Evolutionary conservation across 2,113 vertebrate species (phyloP).

Genomic region (Mastomys coucha): DNA sequence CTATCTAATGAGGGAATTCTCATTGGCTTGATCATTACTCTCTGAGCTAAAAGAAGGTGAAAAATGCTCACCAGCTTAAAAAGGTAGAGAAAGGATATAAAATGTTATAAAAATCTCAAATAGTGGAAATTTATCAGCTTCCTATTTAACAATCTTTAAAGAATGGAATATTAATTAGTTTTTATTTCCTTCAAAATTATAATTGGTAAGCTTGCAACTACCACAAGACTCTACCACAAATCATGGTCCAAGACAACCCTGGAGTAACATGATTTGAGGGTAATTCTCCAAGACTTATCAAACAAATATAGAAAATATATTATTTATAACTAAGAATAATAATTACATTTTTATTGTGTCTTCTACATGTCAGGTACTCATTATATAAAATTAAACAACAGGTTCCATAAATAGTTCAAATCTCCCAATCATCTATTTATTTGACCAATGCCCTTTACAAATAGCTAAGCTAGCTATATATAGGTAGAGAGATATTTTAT

Average conservation of each 20-base stretch:
- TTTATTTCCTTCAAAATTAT: neutral
- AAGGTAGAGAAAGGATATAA: neutral
- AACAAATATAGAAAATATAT: neutral
- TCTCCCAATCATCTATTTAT: neutral
- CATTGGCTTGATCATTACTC: neutral
- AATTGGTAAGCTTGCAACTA: neutral
- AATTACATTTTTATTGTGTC: neutral
- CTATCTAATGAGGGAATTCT: neutral
- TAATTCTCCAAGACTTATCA: neutral
- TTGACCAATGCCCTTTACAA: neutral
- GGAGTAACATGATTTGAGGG: neutral
- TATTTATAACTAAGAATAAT: conserved; percentile 6
- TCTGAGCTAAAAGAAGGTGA: neutral
- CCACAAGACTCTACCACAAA: neutral
- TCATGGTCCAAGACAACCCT: neutral
- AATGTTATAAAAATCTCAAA: neutral
- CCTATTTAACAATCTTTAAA: conserved; percentile 8
- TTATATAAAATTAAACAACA: neutral
- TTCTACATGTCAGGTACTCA: neutral
- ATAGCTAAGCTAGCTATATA: neutral
- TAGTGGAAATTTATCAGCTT: neutral
- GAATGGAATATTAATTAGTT: neutral
- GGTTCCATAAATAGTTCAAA: neutral
- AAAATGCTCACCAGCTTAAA: neutral
- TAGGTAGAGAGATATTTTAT: neutral